Evolutionary conservation across 2,113 vertebrate species (phyloP).

Genomic region (Bubalus kerabau): DNA sequence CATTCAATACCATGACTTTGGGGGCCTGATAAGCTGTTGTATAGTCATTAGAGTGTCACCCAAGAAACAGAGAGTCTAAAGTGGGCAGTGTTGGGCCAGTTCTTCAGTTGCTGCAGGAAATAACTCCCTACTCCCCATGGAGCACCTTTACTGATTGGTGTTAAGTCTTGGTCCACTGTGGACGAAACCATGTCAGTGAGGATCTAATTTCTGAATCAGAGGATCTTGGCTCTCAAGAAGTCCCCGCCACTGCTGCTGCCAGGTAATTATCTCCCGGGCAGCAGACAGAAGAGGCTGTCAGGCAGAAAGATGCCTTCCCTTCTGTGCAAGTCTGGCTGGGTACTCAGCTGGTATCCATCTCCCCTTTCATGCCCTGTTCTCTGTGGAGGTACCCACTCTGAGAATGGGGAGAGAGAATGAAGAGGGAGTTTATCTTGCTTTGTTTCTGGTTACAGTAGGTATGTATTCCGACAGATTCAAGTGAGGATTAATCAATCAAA

Average conservation of each 20-base stretch:
- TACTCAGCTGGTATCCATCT: neutral
- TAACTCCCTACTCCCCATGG: slow-evolving; percentile 27
- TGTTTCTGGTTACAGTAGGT: neutral
- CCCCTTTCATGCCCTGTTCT: neutral
- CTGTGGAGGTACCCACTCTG: neutral
- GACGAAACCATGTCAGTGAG: neutral
- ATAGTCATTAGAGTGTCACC: neutral
- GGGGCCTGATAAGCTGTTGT: neutral
- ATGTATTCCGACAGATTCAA: neutral
- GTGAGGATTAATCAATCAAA: neutral
- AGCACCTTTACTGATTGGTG: slow-evolving; percentile 51
- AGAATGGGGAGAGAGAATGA: neutral
- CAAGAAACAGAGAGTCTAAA: slow-evolving; percentile 35
- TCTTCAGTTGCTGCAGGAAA: slow-evolving; percentile 45
- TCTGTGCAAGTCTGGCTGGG: neutral
- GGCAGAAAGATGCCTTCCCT: neutral
- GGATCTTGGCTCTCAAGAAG: neutral
- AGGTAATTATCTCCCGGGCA: neutral
- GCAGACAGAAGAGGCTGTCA: neutral
- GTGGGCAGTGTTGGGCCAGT: slow-evolving; percentile 10
- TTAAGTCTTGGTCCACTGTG: neutral
- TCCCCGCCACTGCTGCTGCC: neutral
- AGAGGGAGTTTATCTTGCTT: neutral
- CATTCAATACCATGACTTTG: slow-evolving; percentile 13
- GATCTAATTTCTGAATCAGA: slow-evolving; percentile 30